Evolutionary conservation across 2,888 invertebrate genomes (phyloP), one percentile per base, ranked within the genome.

Genomic region (Aleiodes alternator): DNA sequence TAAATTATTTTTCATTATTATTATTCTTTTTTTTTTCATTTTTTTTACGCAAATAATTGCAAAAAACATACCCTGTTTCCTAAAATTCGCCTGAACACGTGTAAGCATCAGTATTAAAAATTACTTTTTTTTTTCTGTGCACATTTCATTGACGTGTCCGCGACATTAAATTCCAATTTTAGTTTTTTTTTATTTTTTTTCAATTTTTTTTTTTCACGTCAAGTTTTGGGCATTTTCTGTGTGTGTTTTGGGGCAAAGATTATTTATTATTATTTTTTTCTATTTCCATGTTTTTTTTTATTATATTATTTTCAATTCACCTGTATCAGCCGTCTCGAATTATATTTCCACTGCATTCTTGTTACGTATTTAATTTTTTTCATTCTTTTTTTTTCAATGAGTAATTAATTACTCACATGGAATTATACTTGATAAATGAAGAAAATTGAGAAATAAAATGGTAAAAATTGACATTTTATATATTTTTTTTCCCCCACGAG

Each of bases 21-120:
- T 34, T 34, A 34, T 34, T 34, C 34, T 66, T 23, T 23, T 66
- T 66, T 66, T 14, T 43, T 66, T 50, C 14, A 31, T 31, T 34
- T 12, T 5, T 68, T 51, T 51, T 51, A 68, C 68, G 68, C 68
- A 68, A 68, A 51, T 68, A 68, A 68, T 68, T 68, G 68, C 68
- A 95, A 95, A 92, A 80, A 95, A 95, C 95, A 94, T 96, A 96
- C 96, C 96, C 96, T 96, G 96, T 96, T 95, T 95, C 95, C 95
- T 95, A 95, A 92, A 94, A 94, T 94, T 81, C 73, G 71, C 70
- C 72, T 73, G 70, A 76, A 73, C 61, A 73, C 66, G 73, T 75
- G 69, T 74, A 77, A 74, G 72, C 71, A 66, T 71, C 74, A 53
- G 16, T 59, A 34, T 69, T 53, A 23, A 16, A 51, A 69, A 48